phyloP scores from a whole-genome alignment of 2,113 vertebrate genomes.

The Hydrolagus affinis region DNA sequence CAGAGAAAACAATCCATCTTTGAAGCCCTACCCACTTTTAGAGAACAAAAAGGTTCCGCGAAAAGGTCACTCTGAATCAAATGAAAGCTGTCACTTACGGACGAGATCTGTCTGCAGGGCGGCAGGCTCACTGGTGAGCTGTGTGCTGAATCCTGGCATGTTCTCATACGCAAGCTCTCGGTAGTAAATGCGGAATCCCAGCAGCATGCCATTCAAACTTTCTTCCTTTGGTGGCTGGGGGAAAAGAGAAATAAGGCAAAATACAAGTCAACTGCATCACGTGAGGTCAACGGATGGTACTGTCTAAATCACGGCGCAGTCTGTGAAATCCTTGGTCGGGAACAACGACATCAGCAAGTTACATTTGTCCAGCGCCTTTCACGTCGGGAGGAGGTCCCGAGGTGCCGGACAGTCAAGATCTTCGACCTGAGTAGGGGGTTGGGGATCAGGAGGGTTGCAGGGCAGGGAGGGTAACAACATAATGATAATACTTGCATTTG shows the following conservation, averaged over 20 bases:
- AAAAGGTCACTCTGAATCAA: slow-evolving; percentile 13
- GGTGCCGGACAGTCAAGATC: too few relatives aligned
- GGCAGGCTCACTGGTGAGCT: slow-evolving; percentile 53
- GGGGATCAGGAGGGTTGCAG: too few relatives aligned
- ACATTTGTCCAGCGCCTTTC: too few relatives aligned
- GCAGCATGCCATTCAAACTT: slow-evolving; percentile 73
- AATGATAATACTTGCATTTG: too few relatives aligned
- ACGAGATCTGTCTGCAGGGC: slow-evolving; percentile 58
- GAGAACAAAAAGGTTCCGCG: background rate
- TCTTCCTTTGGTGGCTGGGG: slow-evolving; percentile 67
- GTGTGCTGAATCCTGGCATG: slow-evolving; percentile 47
- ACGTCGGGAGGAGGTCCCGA: too few relatives aligned
- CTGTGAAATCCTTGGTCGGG: too few relatives aligned
- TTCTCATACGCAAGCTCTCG: slow-evolving; percentile 69
- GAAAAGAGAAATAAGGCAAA: slow-evolving; percentile 8
- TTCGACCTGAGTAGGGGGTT: too few relatives aligned
- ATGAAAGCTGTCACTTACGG: slow-evolving; percentile 47
- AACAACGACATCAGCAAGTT: too few relatives aligned
- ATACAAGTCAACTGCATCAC: too few relatives aligned
- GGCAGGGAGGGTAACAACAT: too few relatives aligned
- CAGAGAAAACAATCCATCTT: background rate
- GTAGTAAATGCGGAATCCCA: slow-evolving; percentile 87
- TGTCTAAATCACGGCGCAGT: too few relatives aligned
- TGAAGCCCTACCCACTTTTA: background rate
- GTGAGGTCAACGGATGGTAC: too few relatives aligned